Base-by-base conservation (phyloP, 1,140 invertebrate genomes). In the Camponotus pennsylvanicus region DNA sequence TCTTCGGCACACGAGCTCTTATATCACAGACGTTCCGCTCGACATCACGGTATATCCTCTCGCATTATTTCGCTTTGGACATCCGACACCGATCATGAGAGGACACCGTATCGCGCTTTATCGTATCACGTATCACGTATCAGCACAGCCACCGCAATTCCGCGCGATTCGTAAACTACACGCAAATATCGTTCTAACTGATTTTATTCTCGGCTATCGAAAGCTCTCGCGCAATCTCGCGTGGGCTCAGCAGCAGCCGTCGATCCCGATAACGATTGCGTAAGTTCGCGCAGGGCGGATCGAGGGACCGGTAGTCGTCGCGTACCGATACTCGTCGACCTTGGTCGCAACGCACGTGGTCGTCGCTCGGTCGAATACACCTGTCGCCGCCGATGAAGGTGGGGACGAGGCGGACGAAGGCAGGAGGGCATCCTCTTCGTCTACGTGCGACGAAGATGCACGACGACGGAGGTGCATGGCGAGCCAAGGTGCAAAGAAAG, bases 311-410 rank as follows among this genome's bases (percentile, higher is more conserved):
- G 80, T 80, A 69, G 82, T 80, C 63, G 82, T 57, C 82, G 73
- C 40, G 80, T 55, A 84, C 34, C 77, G 52, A 90, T 89, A 88
- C 88, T 90, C 84, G 90, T 89, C 89, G 91, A 89, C 91, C 91
- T 92, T 92, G 91, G 76, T 52, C 49, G 13, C 78, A 45, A 83
- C 91, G 88, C 92, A 92, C 92, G 90, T 92, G 88, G 91, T 90
- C 85, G 78, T 85, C 45, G 77, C 42, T 27, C 45, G 64, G 40
- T 42, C 79, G 82, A 86, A 69, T 91, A 82, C 89, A 92, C 91
- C 87, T 91, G 89, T 84, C 5, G 40, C 52, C 40, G 66, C 73
- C 32, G 45, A 13, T 21, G 52, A 67, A 0, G 78, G 75, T 79
- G 79, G 79, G 80, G 79, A 75, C 49, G 69, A 34, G 49, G 61